phyloP scores from a whole-genome alignment of 2,797 vertebrate genomes.

The Scolopax bukidnonensis region DNA sequence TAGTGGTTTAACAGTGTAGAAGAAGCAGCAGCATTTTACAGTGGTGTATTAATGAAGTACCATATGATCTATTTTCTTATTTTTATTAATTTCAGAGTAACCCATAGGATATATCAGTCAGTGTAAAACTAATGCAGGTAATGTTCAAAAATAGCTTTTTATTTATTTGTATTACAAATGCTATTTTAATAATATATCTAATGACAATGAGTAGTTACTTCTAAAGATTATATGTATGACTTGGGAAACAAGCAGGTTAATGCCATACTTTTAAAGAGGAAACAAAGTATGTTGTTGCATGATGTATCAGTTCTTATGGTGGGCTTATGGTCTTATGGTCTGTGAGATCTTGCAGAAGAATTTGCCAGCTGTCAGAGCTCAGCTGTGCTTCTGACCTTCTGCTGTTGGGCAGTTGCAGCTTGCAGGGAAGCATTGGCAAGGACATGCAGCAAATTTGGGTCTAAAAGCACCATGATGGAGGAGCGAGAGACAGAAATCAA shows the following conservation, averaged over 20 bases:
- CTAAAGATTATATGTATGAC: background rate
- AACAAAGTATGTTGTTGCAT: background rate
- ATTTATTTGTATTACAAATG: background rate
- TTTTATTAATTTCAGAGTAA: background rate
- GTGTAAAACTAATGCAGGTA: background rate
- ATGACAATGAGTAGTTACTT: background rate
- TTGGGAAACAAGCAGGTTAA: background rate
- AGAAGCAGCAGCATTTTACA: background rate
- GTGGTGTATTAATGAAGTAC: background rate
- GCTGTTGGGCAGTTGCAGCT: background rate
- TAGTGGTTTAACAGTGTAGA: background rate
- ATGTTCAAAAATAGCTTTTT: background rate
- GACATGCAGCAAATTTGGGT: background rate
- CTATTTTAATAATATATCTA: background rate
- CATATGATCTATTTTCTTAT: background rate
- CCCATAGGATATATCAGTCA: background rate
- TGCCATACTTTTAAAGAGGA: background rate
- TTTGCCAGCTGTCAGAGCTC: background rate
- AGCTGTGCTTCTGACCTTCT: background rate
- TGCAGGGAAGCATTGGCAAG: background rate
- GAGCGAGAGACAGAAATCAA: background rate
- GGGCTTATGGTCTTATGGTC: background rate
- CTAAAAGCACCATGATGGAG: background rate
- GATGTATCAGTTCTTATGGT: background rate
- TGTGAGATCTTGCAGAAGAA: background rate